Evolutionary conservation across 2,888 invertebrate genomes (phyloP).

Genomic region (Lamellibrachia columna): DNA sequence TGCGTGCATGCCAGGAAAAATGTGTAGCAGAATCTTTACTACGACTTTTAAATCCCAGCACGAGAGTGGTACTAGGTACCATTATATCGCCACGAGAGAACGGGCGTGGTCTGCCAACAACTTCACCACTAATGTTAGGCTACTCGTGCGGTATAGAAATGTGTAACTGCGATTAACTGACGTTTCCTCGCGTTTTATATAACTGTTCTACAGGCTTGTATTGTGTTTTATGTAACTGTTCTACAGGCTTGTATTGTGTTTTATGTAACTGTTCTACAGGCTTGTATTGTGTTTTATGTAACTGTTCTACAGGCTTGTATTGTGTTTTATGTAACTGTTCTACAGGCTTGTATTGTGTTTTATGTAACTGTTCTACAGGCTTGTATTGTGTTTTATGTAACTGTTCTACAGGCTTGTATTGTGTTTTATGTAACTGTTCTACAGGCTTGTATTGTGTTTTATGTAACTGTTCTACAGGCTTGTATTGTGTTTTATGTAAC

Average conservation of each 20-base stretch:
- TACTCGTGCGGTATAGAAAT: background rate
- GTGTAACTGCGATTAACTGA: background rate
- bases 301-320: background rate
- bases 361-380: background rate
- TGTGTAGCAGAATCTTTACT: too few species aligned
- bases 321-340: background rate
- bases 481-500: background rate
- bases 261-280: background rate
- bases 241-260: background rate
- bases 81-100: too few species aligned
- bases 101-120: background rate
- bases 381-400: background rate
- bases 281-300: background rate
- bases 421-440: background rate
- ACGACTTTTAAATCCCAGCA: too few species aligned
- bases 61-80: too few species aligned
- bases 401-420: background rate
- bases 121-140: background rate
- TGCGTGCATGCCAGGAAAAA: too few species aligned
- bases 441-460: background rate
- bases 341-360: background rate
- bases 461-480: background rate
- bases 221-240: background rate
- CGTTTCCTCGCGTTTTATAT: background rate
- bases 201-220: background rate